A percentile compares a stretch with the other conserved stretches of the same genome.
Conservation (phyloP, 2,113 vertebrate genomes). For the Barnardius zonarius region DNA sequence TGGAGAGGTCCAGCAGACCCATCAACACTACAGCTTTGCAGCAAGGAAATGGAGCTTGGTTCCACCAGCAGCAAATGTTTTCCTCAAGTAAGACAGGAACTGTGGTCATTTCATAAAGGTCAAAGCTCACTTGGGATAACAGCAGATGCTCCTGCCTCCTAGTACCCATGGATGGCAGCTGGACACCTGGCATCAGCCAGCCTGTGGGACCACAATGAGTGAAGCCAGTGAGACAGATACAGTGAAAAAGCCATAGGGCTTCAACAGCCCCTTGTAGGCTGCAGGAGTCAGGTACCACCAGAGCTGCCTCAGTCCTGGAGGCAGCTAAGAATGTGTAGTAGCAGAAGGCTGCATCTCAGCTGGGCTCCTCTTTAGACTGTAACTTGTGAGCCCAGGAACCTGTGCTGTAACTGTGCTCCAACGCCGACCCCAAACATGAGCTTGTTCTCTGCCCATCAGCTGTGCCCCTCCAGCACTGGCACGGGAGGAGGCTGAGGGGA, state of each 20-base stretch:
- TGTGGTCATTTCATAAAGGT: neutral
- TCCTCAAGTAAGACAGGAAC: neutral
- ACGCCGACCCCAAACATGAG: rapidly evolving
- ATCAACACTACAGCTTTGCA: neutral
- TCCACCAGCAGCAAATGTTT: neutral
- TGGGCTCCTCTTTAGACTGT: rapidly evolving
- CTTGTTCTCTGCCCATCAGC: neutral
- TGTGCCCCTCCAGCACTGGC: rapidly evolving
- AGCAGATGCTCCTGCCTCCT: neutral
- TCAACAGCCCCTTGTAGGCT: neutral
- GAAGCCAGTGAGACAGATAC: rapidly evolving
- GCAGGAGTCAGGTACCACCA: neutral
- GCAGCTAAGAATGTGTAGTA: rapidly evolving
- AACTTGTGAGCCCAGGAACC: neutral
- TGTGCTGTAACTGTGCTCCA: rapidly evolving
- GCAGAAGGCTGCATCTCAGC: neutral
- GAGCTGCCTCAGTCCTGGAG: neutral
- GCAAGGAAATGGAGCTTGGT: neutral
- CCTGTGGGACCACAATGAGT: neutral
- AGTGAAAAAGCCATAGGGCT: neutral
- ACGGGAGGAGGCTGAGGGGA: rapidly evolving
- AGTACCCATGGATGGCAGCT: rapidly evolving
- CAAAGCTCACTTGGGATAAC: neutral
- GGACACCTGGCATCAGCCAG: neutral
- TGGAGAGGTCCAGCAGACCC: neutral